These are phyloP conservation scores for Oryzias celebensis DNA, from an alignment of 2,113 vertebrate genomes.

Conservation along the genomic window DNA sequence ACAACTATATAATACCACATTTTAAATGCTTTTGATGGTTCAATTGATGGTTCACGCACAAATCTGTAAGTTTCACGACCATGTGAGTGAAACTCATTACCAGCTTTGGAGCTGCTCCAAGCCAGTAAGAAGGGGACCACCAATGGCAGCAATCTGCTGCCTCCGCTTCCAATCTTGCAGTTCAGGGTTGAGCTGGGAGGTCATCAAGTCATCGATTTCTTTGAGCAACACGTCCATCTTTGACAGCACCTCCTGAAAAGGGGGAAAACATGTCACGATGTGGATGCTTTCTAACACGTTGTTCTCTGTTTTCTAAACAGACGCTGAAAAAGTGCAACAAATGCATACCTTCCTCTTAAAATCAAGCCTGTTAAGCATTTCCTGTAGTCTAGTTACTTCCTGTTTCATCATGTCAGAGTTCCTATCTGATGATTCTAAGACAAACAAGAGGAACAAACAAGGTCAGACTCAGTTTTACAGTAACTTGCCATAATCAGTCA, in stretches of 20 bases:
- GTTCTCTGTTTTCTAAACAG: not conserved
- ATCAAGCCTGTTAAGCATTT: slow-evolving; percentile 94
- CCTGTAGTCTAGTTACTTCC: slow-evolving; percentile 88
- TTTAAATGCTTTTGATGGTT: too few relatives aligned
- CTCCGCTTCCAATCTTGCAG: slow-evolving; percentile 91
- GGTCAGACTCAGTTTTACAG: too few relatives aligned
- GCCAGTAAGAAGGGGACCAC: slow-evolving; percentile 87
- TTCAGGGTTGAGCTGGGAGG: slow-evolving; percentile 85
- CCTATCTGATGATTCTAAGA: slow-evolving; percentile 85
- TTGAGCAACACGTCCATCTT: slow-evolving; percentile 89
- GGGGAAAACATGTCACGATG: not conserved
- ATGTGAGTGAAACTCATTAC: slow-evolving; percentile 69
- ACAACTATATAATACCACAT: too few relatives aligned
- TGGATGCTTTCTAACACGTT: not conserved
- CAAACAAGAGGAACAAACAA: slow-evolving; percentile 3
- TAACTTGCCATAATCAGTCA: too few relatives aligned
- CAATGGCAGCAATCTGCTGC: slow-evolving; percentile 93
- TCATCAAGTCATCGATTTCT: slow-evolving; percentile 87
- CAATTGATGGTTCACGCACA: not conserved
- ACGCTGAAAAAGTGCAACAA: not conserved
- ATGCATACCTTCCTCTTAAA: slow-evolving; percentile 89
- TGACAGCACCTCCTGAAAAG: slow-evolving; percentile 84
- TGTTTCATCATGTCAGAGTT: slow-evolving; percentile 85
- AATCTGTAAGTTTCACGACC: not conserved
- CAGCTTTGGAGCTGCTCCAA: slow-evolving; percentile 96